A percentile compares a stretch with the other conserved stretches of the same genome.
Evolutionary conservation across 2,888 invertebrate species (phyloP).

Genomic region (Bhutanitis thaidina): DNA sequence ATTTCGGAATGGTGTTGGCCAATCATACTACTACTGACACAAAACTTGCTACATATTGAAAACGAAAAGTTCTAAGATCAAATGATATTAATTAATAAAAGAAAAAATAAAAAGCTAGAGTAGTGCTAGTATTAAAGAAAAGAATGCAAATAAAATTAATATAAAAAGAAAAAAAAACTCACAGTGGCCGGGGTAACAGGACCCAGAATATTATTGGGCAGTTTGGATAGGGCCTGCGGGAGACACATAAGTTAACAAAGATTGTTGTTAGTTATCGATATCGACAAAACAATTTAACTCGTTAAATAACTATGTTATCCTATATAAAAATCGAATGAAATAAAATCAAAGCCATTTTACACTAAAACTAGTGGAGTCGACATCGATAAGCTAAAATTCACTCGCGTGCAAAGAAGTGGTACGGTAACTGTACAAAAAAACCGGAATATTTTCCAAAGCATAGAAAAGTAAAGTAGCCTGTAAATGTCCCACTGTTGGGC

Average conservation of each 20-base stretch:
- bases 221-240: slow-evolving; percentile 71
- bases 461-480: too few relatives aligned
- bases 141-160: slow-evolving; percentile 28
- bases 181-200: slow-evolving; percentile 70
- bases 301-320: not conserved
- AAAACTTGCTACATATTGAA: slow-evolving; percentile 21
- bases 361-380: not conserved
- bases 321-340: not conserved
- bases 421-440: too few relatives aligned
- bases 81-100: slow-evolving; percentile 21
- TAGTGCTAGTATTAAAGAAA: slow-evolving; percentile 12
- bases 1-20: slow-evolving; percentile 35
- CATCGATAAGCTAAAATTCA: slow-evolving; percentile 8
- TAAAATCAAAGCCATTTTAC: not conserved
- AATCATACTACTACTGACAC: slow-evolving; percentile 27
- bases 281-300: slow-evolving; percentile 4
- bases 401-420: not conserved
- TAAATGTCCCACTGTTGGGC: too few relatives aligned
- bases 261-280: slow-evolving; percentile 20
- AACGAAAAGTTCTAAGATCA: slow-evolving; percentile 24
- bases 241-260: slow-evolving; percentile 28
- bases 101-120: slow-evolving; percentile 24
- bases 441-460: too few relatives aligned
- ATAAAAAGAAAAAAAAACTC: slow-evolving; percentile 45
- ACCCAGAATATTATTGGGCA: slow-evolving; percentile 71